phyloP scores from a whole-genome alignment of 2,113 vertebrate species.

The Cynocephalus volans region DNA sequence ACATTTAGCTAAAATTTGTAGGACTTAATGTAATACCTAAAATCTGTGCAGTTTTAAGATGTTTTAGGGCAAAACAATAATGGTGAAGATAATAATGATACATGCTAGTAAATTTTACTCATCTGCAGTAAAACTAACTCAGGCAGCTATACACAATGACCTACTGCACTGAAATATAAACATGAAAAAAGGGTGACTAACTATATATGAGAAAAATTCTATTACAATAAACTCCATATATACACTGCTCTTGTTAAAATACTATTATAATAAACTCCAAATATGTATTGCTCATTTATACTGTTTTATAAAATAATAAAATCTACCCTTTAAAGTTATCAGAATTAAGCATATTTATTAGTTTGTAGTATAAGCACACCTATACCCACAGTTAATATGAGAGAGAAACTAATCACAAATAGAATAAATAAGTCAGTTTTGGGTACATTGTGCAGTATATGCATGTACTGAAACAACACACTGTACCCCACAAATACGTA shows the following conservation, averaged over 20 bases:
- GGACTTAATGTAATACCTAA: background rate
- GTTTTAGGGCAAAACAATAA: conserved; percentile 20
- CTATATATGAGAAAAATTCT: background rate
- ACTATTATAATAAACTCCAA: background rate
- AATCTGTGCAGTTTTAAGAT: background rate
- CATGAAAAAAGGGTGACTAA: background rate
- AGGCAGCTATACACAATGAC: background rate
- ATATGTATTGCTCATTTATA: background rate
- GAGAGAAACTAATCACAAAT: conserved; percentile 59
- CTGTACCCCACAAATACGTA: too few species aligned
- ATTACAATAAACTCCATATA: background rate
- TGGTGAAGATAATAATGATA: background rate
- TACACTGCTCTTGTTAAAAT: background rate
- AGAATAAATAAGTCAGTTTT: conserved; percentile 3
- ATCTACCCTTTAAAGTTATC: background rate
- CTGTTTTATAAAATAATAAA: conserved; percentile 39
- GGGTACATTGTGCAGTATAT: too few species aligned
- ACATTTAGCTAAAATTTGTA: conserved; percentile 43
- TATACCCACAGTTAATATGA: background rate
- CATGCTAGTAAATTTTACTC: conserved; percentile 46
- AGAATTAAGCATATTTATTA: conserved; percentile 26
- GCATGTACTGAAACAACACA: too few species aligned
- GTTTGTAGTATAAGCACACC: background rate
- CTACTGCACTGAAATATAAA: conserved; percentile 27
- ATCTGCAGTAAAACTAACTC: conserved; percentile 56